Evolutionary conservation across 2,888 invertebrate genomes (phyloP).

Genomic region (Lapara coniferarum): DNA sequence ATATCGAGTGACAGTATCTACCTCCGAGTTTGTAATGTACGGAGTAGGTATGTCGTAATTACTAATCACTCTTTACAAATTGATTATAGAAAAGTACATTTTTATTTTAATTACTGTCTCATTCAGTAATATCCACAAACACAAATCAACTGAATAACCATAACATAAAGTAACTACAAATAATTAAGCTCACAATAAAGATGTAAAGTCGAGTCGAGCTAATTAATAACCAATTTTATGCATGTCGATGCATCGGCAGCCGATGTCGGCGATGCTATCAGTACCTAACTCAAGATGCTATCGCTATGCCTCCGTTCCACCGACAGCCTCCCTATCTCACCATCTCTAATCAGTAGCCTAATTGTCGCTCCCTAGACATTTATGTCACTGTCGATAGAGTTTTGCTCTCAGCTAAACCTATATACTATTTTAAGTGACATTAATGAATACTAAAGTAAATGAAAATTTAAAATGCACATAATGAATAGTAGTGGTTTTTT

Average conservation of each 20-base stretch:
- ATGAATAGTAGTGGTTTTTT: not conserved
- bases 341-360: slow-evolving; percentile 50
- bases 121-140: not conserved
- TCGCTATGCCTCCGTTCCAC: slow-evolving; percentile 51
- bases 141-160: not conserved
- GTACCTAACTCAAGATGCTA: slow-evolving; percentile 55
- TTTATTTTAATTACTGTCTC: not conserved
- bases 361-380: slow-evolving; percentile 23
- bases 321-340: slow-evolving; percentile 52
- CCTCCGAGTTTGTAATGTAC: not conserved
- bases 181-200: slow-evolving; percentile 39
- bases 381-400: slow-evolving; percentile 16
- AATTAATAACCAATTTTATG: slow-evolving; percentile 67
- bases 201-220: slow-evolving; percentile 52
- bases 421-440: slow-evolving; percentile 7
- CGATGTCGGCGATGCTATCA: slow-evolving; percentile 57
- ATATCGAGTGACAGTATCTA: not conserved
- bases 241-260: slow-evolving; percentile 54
- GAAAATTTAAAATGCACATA: not conserved
- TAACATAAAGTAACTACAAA: not conserved
- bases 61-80: not conserved
- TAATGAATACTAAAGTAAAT: not conserved
- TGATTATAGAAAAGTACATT: too few species aligned
- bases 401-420: slow-evolving; percentile 17
- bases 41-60: not conserved